Conservation (phyloP, 2,888 invertebrate species). For the Melikaiella ostensackeni region DNA sequence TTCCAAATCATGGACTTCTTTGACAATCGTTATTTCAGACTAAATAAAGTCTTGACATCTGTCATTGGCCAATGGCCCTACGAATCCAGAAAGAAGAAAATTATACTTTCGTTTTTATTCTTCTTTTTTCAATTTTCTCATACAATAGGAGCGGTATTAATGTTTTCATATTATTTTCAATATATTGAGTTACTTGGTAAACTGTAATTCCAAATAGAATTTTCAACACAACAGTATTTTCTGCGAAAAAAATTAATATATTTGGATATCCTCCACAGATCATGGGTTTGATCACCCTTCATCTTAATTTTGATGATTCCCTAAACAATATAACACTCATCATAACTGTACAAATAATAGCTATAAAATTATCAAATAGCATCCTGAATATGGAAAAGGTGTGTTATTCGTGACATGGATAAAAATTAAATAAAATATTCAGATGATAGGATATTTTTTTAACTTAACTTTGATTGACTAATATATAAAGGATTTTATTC, state of each 20-base stretch:
- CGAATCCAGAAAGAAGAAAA: background rate
- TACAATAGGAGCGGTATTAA: background rate
- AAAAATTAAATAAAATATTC: background rate
- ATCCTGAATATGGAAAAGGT: constrained; percentile 1
- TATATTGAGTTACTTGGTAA: no score
- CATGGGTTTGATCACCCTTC: background rate
- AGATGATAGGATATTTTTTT: no score
- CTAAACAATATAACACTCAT: constrained; percentile 4
- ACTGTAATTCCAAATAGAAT: no score
- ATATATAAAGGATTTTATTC: no score
- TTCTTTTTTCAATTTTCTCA: background rate
- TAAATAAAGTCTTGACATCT: background rate
- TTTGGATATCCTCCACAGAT: background rate
- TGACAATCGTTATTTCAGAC: constrained; percentile 8
- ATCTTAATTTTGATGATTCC: constrained; percentile 2
- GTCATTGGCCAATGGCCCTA: constrained; percentile 3
- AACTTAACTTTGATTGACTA: no score
- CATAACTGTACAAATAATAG: background rate
- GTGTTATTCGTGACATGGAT: background rate
- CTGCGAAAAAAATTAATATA: background rate
- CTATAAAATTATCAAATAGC: background rate
- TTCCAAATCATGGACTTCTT: constrained; percentile 14
- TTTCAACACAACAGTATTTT: no score
- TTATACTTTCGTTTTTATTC: background rate
- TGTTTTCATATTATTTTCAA: no score